A percentile compares a stretch with the other conserved stretches of the same genome.
These are phyloP conservation scores for Miltochrista miniata DNA, from an alignment of 2,888 invertebrate species.

Conservation along the genomic window DNA sequence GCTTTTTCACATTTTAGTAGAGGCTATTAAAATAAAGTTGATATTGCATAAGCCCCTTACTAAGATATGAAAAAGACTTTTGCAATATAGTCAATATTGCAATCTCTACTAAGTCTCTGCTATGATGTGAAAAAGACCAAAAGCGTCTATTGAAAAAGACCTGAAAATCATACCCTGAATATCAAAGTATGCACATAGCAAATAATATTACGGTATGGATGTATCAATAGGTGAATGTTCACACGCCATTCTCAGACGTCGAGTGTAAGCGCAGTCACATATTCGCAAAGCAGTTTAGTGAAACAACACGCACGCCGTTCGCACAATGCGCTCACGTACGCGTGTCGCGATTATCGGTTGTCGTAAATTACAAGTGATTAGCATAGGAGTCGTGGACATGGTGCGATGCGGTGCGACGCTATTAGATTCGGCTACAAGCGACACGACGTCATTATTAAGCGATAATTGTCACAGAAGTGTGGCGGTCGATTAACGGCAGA, in stretches of 20 bases:
- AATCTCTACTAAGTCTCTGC: no score
- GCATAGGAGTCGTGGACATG: conserved; percentile 75
- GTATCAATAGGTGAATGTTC: conserved; percentile 61
- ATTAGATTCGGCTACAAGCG: conserved; percentile 74
- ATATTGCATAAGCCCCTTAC: no score
- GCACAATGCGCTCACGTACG: conserved; percentile 79
- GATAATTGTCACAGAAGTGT: conserved; percentile 76
- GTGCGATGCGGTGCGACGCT: conserved; percentile 49
- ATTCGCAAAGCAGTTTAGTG: conserved; percentile 41
- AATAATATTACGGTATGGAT: no score
- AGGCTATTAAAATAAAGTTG: no score
- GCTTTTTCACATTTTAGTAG: no score
- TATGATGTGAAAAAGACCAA: no score
- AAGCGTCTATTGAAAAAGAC: no score
- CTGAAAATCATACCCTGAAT: no score
- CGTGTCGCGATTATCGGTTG: conserved; percentile 77
- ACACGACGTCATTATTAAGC: conserved; percentile 73
- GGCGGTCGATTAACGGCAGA: conserved; percentile 80
- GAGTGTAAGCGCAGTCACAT: conserved; percentile 25
- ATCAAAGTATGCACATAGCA: no score
- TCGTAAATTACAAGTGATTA: conserved; percentile 80
- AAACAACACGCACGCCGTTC: conserved; percentile 50
- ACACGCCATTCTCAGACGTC: conserved; percentile 50
- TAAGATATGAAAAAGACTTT: no score
- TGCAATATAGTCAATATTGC: no score